Percentiles rank a stretch among this genome's conserved stretches.
These are phyloP conservation scores for Ceraclea dissimilis DNA, from an alignment of 2,888 invertebrate genomes.

Conservation along the genomic window DNA sequence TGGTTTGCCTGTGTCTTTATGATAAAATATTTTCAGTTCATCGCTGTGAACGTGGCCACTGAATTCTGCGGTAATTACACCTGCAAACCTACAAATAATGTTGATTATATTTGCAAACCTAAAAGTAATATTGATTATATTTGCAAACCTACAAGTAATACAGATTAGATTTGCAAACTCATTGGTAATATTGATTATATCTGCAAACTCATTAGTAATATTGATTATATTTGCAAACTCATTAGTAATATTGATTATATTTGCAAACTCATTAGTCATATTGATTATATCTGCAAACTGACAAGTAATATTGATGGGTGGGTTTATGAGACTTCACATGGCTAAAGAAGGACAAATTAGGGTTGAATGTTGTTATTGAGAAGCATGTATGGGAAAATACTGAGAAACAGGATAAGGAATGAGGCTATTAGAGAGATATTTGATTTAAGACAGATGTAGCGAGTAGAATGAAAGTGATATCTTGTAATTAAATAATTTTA, in stretches of 20 bases:
- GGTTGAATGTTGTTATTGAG: background rate
- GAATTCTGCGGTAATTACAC: conserved; percentile 70
- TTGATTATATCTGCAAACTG: background rate
- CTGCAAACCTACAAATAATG: conserved; percentile 58
- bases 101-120: background rate
- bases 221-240: background rate
- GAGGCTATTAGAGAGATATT: no score
- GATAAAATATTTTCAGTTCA: conserved; percentile 64
- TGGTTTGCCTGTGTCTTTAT: conserved; percentile 45
- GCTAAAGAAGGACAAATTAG: background rate
- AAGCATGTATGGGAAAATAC: no score
- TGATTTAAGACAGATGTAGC: no score
- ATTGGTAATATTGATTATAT: background rate
- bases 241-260: background rate
- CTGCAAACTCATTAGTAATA: background rate
- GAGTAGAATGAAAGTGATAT: no score
- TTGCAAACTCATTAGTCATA: background rate
- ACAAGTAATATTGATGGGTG: background rate
- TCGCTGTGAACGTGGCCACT: conserved; percentile 78
- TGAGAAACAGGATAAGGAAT: no score
- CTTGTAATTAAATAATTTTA: no score
- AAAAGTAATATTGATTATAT: background rate
- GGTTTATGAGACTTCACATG: background rate
- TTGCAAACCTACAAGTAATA: no score
- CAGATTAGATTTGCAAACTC: background rate